These are phyloP conservation scores for Pristionchus entomophagus DNA, from an alignment of 2,888 invertebrate species.

Conservation along the genomic window DNA sequence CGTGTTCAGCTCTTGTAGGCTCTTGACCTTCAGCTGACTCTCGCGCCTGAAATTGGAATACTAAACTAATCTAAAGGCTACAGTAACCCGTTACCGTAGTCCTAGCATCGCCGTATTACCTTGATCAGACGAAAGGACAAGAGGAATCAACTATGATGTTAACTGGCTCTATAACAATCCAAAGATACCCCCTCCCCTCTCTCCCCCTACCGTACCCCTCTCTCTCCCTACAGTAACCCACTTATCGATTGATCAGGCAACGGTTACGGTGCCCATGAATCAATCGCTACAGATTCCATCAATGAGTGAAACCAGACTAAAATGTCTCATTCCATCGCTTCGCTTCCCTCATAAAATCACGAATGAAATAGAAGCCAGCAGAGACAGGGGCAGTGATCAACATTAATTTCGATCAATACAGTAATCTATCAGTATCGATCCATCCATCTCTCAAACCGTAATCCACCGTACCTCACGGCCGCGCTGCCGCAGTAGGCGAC, in stretches of 20 bases:
- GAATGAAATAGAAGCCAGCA: too few relatives aligned
- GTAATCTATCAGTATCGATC: neutral
- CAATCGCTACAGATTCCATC: too few relatives aligned
- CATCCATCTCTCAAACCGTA: too few relatives aligned
- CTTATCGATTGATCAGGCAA: too few relatives aligned
- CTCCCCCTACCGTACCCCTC: neutral
- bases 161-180: neutral
- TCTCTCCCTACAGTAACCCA: neutral
- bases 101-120: neutral
- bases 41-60: neutral
- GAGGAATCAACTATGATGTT: too few relatives aligned
- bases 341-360: neutral
- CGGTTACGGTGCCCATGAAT: too few relatives aligned
- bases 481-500: too few relatives aligned
- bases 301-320: too few relatives aligned
- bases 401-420: neutral
- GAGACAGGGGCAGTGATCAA: too few relatives aligned
- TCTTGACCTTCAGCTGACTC: neutral
- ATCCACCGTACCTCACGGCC: too few relatives aligned
- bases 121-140: neutral
- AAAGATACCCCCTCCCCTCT: neutral
- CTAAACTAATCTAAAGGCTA: neutral
- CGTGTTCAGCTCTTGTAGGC: neutral
- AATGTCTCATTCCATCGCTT: neutral
- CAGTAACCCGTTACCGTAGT: neutral